Conservation (phyloP, 1,140 invertebrate species). For the Nasonia longicornis region DNA sequence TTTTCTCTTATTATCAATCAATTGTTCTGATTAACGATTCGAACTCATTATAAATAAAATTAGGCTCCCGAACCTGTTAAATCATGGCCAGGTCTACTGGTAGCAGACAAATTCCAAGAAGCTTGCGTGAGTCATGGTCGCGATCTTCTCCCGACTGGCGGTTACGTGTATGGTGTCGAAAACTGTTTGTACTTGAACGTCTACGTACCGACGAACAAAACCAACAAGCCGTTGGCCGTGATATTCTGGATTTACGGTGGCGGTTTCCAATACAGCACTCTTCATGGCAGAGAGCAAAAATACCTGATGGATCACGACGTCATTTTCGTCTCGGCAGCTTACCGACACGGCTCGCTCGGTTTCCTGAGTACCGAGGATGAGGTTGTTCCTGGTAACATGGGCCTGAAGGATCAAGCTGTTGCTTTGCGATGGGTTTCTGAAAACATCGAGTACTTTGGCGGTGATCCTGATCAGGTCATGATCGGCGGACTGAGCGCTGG, state of each 20-base stretch:
- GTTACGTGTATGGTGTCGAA: neutral
- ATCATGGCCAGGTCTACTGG: neutral
- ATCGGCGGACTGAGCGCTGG: conserved; percentile 7
- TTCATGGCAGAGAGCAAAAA: neutral
- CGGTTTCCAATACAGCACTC: neutral
- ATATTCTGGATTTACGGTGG: conserved; percentile 23
- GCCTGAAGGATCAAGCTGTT: conserved; percentile 23
- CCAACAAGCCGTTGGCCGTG: neutral
- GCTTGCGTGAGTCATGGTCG: neutral
- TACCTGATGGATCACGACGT: conserved; percentile 18
- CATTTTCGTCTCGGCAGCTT: neutral
- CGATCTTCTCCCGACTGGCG: neutral
- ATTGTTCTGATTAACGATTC: neutral
- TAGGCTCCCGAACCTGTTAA: neutral
- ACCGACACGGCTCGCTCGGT: neutral
- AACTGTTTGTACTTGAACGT: conserved; percentile 24
- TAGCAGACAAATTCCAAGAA: neutral
- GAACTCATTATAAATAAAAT: neutral
- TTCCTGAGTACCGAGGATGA: conserved; percentile 34
- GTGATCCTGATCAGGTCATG: conserved; percentile 4
- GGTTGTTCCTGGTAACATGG: conserved; percentile 29
- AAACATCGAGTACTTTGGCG: conserved; percentile 19
- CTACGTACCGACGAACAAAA: neutral
- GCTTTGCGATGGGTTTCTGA: conserved; percentile 5
- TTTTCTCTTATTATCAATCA: neutral